phyloP scores from a whole-genome alignment of 2,113 vertebrate species.

The Orthochromis indermauri region DNA sequence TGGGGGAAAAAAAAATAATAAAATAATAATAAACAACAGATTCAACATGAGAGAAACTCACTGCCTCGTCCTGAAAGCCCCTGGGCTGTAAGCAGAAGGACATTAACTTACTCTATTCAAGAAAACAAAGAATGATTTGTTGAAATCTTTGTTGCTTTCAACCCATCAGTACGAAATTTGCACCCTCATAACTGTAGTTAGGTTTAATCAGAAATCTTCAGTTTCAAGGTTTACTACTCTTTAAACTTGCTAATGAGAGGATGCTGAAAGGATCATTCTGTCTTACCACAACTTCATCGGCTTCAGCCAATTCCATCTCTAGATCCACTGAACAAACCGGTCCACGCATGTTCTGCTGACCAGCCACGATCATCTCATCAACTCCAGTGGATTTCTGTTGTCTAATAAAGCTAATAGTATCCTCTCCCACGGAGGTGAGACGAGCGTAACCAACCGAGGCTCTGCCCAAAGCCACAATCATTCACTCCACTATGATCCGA shows the following conservation, averaged over 20 bases:
- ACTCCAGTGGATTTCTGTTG: not conserved
- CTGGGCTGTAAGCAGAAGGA: not conserved
- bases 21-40: not conserved
- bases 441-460: not conserved
- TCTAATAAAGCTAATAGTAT: not conserved
- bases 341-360: slow-evolving; percentile 40
- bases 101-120: not conserved
- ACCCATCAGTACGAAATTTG: not conserved
- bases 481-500: not conserved
- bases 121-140: not conserved
- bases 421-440: not conserved
- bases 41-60: not conserved
- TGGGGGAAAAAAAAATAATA: rapidly evolving
- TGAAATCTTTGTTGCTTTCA: not conserved
- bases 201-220: not conserved
- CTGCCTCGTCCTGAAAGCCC: not conserved
- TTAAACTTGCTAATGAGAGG: not conserved
- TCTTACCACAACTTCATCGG: slow-evolving; percentile 42
- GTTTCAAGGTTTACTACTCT: not conserved
- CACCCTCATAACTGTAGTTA: not conserved
- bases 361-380: not conserved
- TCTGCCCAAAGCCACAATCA: not conserved
- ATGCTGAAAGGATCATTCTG: not conserved
- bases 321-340: slow-evolving; percentile 25
- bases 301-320: slow-evolving; percentile 46